Conservation (phyloP, 2,113 vertebrate species). For the Psettodes erumei region DNA sequence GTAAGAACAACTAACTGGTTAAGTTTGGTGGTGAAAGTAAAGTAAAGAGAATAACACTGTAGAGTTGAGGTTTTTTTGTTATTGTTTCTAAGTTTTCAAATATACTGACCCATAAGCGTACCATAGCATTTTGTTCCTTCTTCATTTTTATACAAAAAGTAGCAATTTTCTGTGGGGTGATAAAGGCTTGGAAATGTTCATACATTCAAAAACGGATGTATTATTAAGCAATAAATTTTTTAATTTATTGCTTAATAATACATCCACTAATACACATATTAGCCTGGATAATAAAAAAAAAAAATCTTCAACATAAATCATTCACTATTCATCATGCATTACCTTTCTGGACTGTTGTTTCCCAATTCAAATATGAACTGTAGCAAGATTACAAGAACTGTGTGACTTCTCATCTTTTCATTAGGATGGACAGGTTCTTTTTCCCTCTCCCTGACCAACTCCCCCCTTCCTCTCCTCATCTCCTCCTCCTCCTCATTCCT, state of each 20-base stretch:
- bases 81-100: not conserved
- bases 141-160: not conserved
- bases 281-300: not conserved
- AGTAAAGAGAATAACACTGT: not conserved
- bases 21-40: not conserved
- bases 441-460: conserved; percentile 58
- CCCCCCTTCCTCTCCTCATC: conserved; percentile 31
- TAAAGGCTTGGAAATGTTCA: not conserved
- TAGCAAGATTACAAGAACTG: not conserved
- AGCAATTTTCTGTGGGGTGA: not conserved
- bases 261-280: too few relatives aligned
- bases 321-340: not conserved
- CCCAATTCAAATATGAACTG: not conserved
- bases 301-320: not conserved
- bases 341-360: not conserved
- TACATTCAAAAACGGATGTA: not conserved
- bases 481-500: conserved; percentile 42
- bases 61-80: not conserved
- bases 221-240: too few relatives aligned
- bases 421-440: conserved; percentile 69
- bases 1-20: not conserved
- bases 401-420: too few relatives aligned
- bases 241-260: too few relatives aligned
- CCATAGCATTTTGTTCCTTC: not conserved
- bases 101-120: not conserved